phyloP scores from a whole-genome alignment of 2,888 invertebrate species.

The Diaperis boleti region DNA sequence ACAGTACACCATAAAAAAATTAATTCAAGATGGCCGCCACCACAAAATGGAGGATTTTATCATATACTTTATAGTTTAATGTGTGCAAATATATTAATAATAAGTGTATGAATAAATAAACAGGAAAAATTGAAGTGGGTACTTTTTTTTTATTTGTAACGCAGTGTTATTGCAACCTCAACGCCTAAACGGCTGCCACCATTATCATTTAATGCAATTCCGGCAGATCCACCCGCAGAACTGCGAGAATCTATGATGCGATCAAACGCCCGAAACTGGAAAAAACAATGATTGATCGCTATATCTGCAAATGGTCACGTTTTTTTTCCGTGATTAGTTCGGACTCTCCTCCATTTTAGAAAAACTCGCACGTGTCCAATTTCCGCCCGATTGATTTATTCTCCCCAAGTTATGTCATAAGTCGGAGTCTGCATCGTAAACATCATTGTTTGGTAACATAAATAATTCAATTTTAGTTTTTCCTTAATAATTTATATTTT shows the following conservation, averaged over 20 bases:
- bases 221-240: not conserved
- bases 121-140: no score
- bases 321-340: slow-evolving; percentile 19
- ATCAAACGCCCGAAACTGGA: not conserved
- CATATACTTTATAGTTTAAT: no score
- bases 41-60: no score
- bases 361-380: slow-evolving; percentile 29
- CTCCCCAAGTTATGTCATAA: slow-evolving; percentile 3
- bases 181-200: no score
- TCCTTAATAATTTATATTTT: slow-evolving; percentile 16
- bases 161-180: no score
- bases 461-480: slow-evolving; percentile 24
- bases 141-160: no score
- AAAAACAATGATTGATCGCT: slow-evolving; percentile 14
- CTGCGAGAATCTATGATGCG: not conserved
- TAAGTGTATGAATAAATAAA: no score
- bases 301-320: slow-evolving; percentile 15
- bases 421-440: slow-evolving; percentile 14
- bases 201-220: not conserved
- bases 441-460: slow-evolving; percentile 25
- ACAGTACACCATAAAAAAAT: no score
- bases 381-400: slow-evolving; percentile 25
- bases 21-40: no score
- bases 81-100: no score
- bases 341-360: slow-evolving; percentile 14